Conservation (phyloP, 1,140 invertebrate genomes). For the Aphidius ervi region DNA sequence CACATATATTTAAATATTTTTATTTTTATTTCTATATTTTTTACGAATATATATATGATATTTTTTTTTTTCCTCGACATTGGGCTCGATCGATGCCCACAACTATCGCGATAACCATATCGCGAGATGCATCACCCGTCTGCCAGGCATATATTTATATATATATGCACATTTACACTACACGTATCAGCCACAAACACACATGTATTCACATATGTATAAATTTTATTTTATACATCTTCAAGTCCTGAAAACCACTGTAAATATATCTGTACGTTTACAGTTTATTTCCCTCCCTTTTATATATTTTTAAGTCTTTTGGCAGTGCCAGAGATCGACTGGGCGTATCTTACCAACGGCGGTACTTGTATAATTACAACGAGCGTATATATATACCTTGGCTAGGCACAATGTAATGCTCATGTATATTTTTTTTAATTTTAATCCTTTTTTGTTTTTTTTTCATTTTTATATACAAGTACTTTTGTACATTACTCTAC, state of each 20-base stretch:
- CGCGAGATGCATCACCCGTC: slow-evolving; percentile 10
- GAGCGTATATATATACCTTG: slow-evolving; percentile 6
- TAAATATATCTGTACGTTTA: too few relatives aligned
- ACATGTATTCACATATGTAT: not conserved
- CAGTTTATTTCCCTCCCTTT: not conserved
- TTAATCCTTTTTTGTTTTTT: too few relatives aligned
- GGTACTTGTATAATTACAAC: slow-evolving; percentile 22
- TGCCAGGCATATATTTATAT: slow-evolving; percentile 7
- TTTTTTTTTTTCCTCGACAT: slow-evolving; percentile 11
- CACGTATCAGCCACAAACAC: not conserved
- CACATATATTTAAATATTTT: not conserved
- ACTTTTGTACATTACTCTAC: too few relatives aligned
- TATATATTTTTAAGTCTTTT: slow-evolving; percentile 8
- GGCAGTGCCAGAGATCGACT: slow-evolving; percentile 19
- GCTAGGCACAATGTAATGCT: slow-evolving; percentile 12
- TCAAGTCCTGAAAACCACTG: too few relatives aligned
- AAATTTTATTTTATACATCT: too few relatives aligned
- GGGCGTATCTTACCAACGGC: slow-evolving; percentile 22
- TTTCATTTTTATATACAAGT: too few relatives aligned
- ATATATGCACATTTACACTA: not conserved
- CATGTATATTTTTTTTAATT: not conserved
- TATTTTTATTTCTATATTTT: not conserved
- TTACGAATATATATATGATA: not conserved
- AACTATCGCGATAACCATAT: slow-evolving; percentile 12
- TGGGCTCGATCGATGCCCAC: slow-evolving; percentile 13